Base-by-base conservation (phyloP, 1,140 invertebrate genomes). In the Drosophila bocqueti region DNA sequence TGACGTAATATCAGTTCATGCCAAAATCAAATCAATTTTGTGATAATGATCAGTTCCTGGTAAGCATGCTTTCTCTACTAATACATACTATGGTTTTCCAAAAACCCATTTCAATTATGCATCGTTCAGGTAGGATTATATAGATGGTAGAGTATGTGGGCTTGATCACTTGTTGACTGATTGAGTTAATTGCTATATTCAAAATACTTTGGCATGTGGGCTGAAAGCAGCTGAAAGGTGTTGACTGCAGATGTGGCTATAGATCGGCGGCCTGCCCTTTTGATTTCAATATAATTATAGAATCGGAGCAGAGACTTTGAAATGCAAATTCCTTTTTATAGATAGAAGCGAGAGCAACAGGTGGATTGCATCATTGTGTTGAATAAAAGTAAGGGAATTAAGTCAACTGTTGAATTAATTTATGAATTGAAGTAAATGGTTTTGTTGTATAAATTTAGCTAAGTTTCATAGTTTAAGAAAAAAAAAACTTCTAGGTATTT, bases 1-100 rank as follows among this genome's bases (percentile, higher is more conserved):
- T 71, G 67, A 71, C 67, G 67, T 46, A 71, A 71, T 46, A 66
- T 63, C 58, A 36, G 57, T 67, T 63, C 64, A 13, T 15, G 24
- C 36, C 31, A 38, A 63, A 66, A 36, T 36, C 21, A 18, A 38
- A 49, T 49, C 15, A 15, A 38, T 46, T 31, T 40, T 38, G 42
- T 67, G 34, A 36, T 68, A 54, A 54, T 71, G n/a, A 49, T 67
- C 31, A 38, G 18, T 67, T 63, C 31, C 45, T 64, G 31, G 29
- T 59, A 59, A 59, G 57, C 31, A 52, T 54, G 47, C 47, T 45
- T 69, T 66, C 62, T 42, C 16, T 38, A 63, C 61, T 50, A 64
- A 50, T 31, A 26, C 59, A 10, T 16, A 15, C 15, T 24, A 8
- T 18, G 54, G 21, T 7, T 63, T 13, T 42, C 26, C 31, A 26